phyloP scores from a whole-genome alignment of 2,113 vertebrate genomes.

The Percina caprodes region DNA sequence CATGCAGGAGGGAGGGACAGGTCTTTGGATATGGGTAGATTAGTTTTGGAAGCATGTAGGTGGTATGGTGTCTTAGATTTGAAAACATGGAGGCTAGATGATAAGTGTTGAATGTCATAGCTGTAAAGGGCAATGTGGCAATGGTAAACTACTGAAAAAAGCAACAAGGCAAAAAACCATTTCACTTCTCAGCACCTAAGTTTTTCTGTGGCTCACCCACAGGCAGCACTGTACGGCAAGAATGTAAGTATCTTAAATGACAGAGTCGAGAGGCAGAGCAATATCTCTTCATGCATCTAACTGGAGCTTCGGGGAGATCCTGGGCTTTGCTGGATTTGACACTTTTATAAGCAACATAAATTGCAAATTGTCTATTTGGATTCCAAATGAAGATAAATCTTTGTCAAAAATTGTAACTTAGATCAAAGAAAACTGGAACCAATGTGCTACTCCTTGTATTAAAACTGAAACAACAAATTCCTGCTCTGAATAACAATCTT shows the following conservation, averaged over 20 bases:
- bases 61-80: conserved; percentile 17
- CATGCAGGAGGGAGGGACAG: conserved; percentile 21
- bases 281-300: conserved; percentile 26
- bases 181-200: conserved; percentile 32
- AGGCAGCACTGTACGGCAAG: conserved; percentile 10
- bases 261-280: conserved; percentile 32
- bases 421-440: conserved; percentile 21
- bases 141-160: conserved; percentile 37
- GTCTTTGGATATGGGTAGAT: conserved; percentile 36
- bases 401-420: not conserved
- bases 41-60: conserved; percentile 27
- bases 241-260: conserved; percentile 59
- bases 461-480: conserved; percentile 48
- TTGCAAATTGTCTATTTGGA: conserved; percentile 1
- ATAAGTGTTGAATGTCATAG: conserved; percentile 44
- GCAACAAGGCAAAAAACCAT: conserved; percentile 22
- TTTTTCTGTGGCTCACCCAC: conserved; percentile 29
- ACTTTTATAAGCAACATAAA: not conserved
- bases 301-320: conserved; percentile 2
- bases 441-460: not conserved
- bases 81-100: conserved; percentile 36
- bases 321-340: conserved; percentile 5
- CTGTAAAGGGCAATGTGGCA: conserved; percentile 28
- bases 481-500: conserved; percentile 58
- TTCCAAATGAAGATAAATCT: not conserved